Evolutionary conservation across 2,888 invertebrate genomes (phyloP).

Genomic region (Oligia strigilis): DNA sequence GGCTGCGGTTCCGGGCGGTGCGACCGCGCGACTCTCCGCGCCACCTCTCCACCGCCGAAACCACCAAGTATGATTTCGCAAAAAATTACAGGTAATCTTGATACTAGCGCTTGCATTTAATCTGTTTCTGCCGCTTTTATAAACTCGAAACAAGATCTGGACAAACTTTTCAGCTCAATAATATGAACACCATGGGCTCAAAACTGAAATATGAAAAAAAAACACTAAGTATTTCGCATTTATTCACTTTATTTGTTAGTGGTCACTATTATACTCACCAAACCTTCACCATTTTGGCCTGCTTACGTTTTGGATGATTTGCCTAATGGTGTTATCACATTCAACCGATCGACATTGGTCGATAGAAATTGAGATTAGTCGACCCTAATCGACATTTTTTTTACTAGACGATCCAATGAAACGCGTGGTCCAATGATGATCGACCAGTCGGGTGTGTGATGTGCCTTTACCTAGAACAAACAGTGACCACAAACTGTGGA

Average conservation of each 20-base stretch:
- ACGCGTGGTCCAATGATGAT: not conserved
- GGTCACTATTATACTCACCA: not conserved
- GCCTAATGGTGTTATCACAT: not conserved
- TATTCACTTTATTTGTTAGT: not conserved
- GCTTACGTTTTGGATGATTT: not conserved
- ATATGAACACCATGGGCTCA: not conserved
- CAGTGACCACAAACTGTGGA: not conserved
- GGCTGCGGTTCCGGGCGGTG: constrained; percentile 77
- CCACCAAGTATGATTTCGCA: constrained; percentile 86
- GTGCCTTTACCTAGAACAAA: not conserved
- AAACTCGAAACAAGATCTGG: no score
- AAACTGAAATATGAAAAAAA: not conserved
- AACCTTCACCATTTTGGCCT: not conserved
- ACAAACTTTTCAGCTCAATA: not conserved
- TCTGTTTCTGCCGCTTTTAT: not conserved
- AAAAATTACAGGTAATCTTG: constrained; percentile 82
- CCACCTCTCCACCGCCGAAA: constrained; percentile 80
- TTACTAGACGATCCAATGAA: not conserved
- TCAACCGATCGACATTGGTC: not conserved
- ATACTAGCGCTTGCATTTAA: not conserved
- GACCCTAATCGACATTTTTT: not conserved
- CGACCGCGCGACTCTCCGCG: constrained; percentile 69
- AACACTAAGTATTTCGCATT: not conserved
- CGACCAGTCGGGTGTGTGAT: no score
- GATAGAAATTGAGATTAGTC: not conserved